phyloP scores from a whole-genome alignment of 2,888 invertebrate species.

The Lithophane ornitopus region DNA sequence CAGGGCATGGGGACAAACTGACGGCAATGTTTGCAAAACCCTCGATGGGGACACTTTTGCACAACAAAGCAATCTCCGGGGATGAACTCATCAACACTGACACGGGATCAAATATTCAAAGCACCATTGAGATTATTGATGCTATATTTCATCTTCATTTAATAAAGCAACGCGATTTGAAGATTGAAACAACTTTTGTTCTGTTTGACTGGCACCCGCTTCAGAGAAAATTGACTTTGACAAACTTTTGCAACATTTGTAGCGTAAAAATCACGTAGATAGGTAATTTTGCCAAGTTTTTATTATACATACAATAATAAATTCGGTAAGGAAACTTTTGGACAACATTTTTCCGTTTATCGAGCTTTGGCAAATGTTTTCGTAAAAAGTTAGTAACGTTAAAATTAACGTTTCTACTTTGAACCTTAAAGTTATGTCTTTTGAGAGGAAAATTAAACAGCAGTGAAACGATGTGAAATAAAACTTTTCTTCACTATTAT shows the following conservation, averaged over 20 bases:
- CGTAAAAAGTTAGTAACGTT: constrained; percentile 8
- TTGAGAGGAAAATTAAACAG: neutral
- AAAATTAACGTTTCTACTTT: constrained; percentile 5
- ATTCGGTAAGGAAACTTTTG: constrained; percentile 38
- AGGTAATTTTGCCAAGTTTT: constrained; percentile 53
- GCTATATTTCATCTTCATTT: constrained; percentile 70
- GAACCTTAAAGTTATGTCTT: neutral
- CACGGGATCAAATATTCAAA: constrained; percentile 75
- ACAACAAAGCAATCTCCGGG: constrained; percentile 73
- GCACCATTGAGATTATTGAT: constrained; percentile 71
- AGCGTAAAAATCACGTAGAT: constrained; percentile 57
- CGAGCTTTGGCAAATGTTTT: constrained; percentile 13
- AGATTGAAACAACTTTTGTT: constrained; percentile 48
- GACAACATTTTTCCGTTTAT: constrained; percentile 39
- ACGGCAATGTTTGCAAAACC: constrained; percentile 75
- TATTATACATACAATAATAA: constrained; percentile 49
- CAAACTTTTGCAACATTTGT: constrained; percentile 51
- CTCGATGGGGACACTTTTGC: constrained; percentile 70
- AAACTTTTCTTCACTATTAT: neutral
- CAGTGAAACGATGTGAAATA: neutral
- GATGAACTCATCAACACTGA: constrained; percentile 75
- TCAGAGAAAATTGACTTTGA: constrained; percentile 58
- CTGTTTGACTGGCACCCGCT: constrained; percentile 51
- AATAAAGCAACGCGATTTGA: constrained; percentile 58
- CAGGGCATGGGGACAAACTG: constrained; percentile 72